Evolutionary conservation across 2,888 invertebrate genomes (phyloP).

Genomic region (Invenusta paracnida): DNA sequence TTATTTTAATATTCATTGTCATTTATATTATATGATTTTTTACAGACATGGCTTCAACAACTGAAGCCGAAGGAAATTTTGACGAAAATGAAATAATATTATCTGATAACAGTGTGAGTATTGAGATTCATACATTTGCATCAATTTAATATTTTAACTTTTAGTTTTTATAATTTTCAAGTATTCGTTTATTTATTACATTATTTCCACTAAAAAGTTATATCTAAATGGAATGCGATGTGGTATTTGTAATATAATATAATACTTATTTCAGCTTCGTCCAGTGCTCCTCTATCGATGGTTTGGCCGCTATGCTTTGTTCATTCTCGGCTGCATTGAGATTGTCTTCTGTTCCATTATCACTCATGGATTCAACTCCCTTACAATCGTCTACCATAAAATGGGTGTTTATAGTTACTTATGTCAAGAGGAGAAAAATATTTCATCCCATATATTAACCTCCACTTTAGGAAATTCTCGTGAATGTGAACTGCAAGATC

Average conservation of each 20-base stretch:
- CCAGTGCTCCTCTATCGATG: background rate
- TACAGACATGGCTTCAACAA: no score
- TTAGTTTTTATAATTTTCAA: background rate
- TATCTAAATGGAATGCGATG: no score
- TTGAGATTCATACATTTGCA: no score
- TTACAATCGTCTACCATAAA: background rate
- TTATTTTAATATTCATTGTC: no score
- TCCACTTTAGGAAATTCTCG: no score
- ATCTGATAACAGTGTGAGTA: no score
- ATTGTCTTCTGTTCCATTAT: background rate
- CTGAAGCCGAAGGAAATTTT: no score
- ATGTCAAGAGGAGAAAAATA: background rate
- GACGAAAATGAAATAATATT: no score
- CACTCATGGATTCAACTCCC: background rate
- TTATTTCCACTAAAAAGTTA: background rate
- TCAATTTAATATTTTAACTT: no score
- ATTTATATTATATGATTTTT: no score
- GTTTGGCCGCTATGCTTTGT: background rate
- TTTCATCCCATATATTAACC: background rate
- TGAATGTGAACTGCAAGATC: constrained; percentile 21
- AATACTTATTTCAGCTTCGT: background rate
- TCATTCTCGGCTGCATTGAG: constrained; percentile 1
- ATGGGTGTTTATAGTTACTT: background rate
- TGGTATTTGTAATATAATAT: no score
- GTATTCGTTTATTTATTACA: background rate